These are phyloP conservation scores for Psilopogon haemacephalus DNA, from an alignment of 2,113 vertebrate species.

Conservation along the genomic window DNA sequence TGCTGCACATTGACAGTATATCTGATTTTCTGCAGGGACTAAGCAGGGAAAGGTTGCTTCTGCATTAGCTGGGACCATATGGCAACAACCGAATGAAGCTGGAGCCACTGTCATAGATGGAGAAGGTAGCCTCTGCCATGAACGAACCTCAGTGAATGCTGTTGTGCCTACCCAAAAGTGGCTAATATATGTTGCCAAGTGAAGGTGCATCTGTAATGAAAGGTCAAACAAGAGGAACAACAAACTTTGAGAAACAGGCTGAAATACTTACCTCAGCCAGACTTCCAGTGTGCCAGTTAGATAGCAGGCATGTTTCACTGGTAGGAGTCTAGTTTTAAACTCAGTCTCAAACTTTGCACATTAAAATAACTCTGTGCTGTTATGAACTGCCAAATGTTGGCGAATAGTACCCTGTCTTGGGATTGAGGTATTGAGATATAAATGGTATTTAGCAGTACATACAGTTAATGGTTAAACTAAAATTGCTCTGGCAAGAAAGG, in stretches of 20 bases:
- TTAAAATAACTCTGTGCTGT: neutral
- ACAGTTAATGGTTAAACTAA: constrained; percentile 1
- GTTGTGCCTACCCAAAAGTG: neutral
- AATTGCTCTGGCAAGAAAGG: neutral
- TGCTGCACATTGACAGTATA: neutral
- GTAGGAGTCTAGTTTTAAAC: neutral
- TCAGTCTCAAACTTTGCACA: neutral
- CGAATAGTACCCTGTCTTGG: neutral
- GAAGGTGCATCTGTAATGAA: neutral
- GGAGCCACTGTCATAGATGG: neutral
- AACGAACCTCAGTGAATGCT: fast-evolving
- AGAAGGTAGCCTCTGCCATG: neutral
- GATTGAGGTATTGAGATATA: neutral
- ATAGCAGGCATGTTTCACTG: neutral
- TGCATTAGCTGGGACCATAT: neutral
- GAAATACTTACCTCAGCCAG: neutral
- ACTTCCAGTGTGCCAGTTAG: neutral
- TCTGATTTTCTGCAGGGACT: constrained; percentile 28
- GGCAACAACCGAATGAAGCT: neutral
- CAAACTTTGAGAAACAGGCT: neutral
- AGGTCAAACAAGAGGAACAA: neutral
- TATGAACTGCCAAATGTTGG: neutral
- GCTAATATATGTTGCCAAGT: neutral
- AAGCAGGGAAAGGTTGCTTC: constrained; percentile 34
- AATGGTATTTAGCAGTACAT: neutral